A percentile compares a stretch with the other conserved stretches of the same genome.
These are phyloP conservation scores for honey bee (Apis mellifera) DNA, from an alignment of 1,140 invertebrate genomes.

Conservation along the genomic window DNA sequence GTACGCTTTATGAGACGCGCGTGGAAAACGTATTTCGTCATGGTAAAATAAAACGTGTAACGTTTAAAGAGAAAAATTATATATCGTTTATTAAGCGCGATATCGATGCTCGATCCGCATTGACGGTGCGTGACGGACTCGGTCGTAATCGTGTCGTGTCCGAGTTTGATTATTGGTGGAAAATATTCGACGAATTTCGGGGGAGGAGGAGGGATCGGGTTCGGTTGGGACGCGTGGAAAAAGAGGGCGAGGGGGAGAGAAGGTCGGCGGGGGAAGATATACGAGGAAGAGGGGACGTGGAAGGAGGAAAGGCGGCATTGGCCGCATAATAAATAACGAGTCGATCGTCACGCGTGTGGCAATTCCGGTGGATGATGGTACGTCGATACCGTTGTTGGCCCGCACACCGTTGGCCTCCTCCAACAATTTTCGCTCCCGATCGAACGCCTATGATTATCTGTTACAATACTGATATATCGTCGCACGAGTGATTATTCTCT, in stretches of 20 bases:
- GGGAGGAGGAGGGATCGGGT: neutral
- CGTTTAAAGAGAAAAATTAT: neutral
- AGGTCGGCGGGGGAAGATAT: conserved; percentile 27
- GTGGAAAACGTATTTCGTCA: neutral
- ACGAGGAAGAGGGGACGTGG: conserved; percentile 30
- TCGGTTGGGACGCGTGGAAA: conserved; percentile 15
- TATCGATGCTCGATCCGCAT: conserved; percentile 30
- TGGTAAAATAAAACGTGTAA: neutral
- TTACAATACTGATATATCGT: conserved; percentile 67
- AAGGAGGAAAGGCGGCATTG: conserved; percentile 37
- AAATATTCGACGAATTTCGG: neutral
- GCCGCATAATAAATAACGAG: conserved; percentile 67
- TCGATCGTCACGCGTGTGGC: conserved; percentile 39
- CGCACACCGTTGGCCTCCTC: conserved; percentile 13
- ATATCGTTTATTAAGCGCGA: neutral
- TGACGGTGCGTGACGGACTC: conserved; percentile 43
- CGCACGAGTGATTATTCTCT: conserved; percentile 68
- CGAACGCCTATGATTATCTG: conserved; percentile 66
- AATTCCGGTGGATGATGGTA: conserved; percentile 41
- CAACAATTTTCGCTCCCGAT: conserved; percentile 57
- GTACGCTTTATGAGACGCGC: conserved; percentile 15
- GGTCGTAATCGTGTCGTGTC: neutral
- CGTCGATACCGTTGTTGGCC: neutral
- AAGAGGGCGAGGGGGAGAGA: neutral
- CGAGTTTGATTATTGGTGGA: neutral